Percentiles rank a stretch among this genome's conserved stretches.
phyloP scores from a whole-genome alignment of 2,797 vertebrate species.

The Acrocephalus scirpaceus region DNA sequence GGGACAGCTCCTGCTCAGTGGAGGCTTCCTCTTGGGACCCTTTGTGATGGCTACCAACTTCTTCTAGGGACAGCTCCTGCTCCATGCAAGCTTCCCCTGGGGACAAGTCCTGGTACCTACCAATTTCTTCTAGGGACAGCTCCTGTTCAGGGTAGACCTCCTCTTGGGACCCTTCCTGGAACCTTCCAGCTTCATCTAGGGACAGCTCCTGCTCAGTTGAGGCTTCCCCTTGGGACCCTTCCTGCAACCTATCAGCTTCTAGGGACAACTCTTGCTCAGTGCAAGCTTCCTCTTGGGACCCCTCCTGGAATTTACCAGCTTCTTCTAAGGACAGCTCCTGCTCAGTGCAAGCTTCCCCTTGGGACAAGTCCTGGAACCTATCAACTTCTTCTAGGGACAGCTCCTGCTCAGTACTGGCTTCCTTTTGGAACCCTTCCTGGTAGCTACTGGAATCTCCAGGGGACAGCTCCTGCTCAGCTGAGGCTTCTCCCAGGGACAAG shows the following conservation, averaged over 20 bases:
- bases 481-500: neutral
- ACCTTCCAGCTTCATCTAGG: neutral
- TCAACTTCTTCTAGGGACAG: neutral
- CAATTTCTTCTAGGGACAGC: too few species aligned
- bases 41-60: too few species aligned
- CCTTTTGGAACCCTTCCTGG: neutral
- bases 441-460: too few species aligned
- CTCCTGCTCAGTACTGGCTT: neutral
- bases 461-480: neutral
- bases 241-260: too few species aligned
- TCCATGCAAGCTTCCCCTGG: too few species aligned
- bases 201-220: too few species aligned
- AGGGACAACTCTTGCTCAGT: neutral
- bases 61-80: neutral
- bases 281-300: neutral
- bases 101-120: too few species aligned
- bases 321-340: neutral
- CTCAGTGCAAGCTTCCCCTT: too few species aligned
- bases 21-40: neutral
- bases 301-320: too few species aligned
- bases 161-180: too few species aligned
- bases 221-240: neutral
- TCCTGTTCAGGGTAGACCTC: neutral
- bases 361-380: too few species aligned
- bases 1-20: neutral